These are phyloP conservation scores for Dromaius novaehollandiae DNA, from an alignment of 2,113 vertebrate genomes.

Conservation along the genomic window DNA sequence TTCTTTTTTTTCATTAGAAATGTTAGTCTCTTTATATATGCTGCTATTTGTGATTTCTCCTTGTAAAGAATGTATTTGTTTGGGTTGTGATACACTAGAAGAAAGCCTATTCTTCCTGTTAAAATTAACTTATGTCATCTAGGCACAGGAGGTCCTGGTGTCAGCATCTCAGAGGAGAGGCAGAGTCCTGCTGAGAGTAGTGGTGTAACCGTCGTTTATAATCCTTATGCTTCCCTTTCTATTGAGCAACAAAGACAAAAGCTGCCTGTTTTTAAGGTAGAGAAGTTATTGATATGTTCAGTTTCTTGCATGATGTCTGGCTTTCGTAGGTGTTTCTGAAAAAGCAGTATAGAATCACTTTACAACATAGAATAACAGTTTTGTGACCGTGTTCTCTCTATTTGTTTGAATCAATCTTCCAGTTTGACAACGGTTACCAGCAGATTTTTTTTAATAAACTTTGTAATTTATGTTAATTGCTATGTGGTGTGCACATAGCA, in stretches of 20 bases:
- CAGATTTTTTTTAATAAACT: not conserved
- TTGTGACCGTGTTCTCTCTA: not conserved
- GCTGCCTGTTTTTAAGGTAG: slow-evolving; percentile 96
- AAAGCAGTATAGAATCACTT: not conserved
- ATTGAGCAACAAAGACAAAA: slow-evolving; percentile 98
- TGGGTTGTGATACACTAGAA: not conserved
- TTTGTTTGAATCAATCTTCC: not conserved
- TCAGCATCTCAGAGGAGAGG: slow-evolving; percentile 89
- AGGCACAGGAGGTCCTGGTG: slow-evolving; percentile 92
- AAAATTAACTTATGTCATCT: not conserved
- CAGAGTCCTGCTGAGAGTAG: slow-evolving; percentile 87
- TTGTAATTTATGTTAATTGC: not conserved
- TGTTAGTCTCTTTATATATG: not conserved
- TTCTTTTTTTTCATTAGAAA: not conserved
- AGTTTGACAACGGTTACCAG: not conserved
- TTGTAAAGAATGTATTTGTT: not conserved
- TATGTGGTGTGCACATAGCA: fast-evolving
- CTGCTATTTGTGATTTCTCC: not conserved
- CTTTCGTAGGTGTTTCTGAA: not conserved
- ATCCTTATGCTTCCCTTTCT: slow-evolving; percentile 91
- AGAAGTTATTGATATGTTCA: not conserved
- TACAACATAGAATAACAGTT: not conserved
- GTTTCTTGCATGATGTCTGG: not conserved
- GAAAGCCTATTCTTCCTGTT: not conserved
- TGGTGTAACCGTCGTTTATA: slow-evolving; percentile 87